Evolutionary conservation across 2,113 vertebrate genomes (phyloP).

Genomic region (Ginglymostoma cirratum): DNA sequence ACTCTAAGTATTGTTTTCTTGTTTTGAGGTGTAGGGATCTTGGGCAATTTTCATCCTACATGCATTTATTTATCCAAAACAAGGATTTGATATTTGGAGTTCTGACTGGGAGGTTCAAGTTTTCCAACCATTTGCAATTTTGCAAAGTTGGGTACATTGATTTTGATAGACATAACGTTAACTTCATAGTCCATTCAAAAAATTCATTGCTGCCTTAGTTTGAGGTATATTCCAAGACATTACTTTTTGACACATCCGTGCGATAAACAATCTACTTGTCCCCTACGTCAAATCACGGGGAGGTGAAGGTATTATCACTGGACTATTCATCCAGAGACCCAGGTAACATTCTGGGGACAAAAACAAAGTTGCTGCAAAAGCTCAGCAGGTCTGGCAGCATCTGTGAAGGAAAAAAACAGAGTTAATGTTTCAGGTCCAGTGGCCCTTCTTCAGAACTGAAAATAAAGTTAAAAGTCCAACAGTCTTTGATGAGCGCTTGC

Average conservation of each 20-base stretch:
- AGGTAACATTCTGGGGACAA: too few relatives aligned
- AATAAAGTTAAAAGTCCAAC: too few relatives aligned
- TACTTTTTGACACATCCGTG: not conserved
- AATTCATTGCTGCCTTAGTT: not conserved
- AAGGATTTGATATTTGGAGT: not conserved
- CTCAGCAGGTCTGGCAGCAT: too few relatives aligned
- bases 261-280: not conserved
- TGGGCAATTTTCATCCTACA: not conserved
- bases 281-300: not conserved
- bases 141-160: not conserved
- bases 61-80: not conserved
- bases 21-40: not conserved
- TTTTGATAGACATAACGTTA: not conserved
- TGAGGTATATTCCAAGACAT: not conserved
- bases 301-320: too few relatives aligned
- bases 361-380: too few relatives aligned
- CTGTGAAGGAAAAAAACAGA: too few relatives aligned
- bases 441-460: too few relatives aligned
- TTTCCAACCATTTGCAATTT: not conserved
- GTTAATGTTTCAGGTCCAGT: too few relatives aligned
- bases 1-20: too few relatives aligned
- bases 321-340: too few relatives aligned
- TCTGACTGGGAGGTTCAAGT: not conserved
- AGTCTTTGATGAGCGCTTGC: too few relatives aligned
- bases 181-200: not conserved